These are phyloP conservation scores for Calypte anna DNA, from an alignment of 2,113 vertebrate species.

Conservation along the genomic window DNA sequence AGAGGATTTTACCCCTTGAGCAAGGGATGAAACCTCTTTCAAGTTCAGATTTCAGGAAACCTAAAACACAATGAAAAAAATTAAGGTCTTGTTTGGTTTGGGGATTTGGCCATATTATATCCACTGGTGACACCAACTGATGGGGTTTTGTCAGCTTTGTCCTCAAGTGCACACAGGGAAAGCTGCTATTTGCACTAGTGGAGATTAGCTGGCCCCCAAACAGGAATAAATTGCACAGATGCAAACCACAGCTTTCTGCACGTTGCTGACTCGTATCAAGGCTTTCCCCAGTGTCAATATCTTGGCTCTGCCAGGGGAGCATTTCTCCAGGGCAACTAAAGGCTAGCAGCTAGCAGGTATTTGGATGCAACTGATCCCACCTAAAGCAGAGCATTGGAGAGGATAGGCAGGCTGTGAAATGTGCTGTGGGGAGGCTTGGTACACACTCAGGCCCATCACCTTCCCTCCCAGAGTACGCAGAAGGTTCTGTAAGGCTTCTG, in stretches of 20 bases:
- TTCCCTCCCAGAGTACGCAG: background rate
- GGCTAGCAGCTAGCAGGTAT: background rate
- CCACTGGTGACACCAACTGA: constrained; percentile 20
- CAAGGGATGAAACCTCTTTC: constrained; percentile 23
- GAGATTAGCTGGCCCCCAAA: constrained; percentile 15
- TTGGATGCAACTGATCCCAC: background rate
- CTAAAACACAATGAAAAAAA: constrained; percentile 48
- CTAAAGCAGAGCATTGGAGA: background rate
- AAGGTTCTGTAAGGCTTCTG: background rate
- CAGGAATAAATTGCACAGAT: constrained; percentile 28
- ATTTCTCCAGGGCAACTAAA: background rate
- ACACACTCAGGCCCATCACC: rapidly evolving
- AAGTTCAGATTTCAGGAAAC: constrained; percentile 22
- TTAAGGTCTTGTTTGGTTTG: constrained; percentile 58
- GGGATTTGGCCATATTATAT: constrained; percentile 56
- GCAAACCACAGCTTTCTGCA: background rate
- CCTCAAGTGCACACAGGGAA: background rate
- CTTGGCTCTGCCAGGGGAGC: background rate
- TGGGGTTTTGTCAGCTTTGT: constrained; percentile 13
- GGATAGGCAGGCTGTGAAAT: background rate
- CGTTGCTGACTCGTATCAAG: background rate
- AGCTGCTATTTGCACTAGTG: constrained; percentile 45
- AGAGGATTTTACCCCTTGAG: constrained; percentile 13
- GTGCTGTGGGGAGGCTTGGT: background rate
- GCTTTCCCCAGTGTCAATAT: background rate